phyloP scores from a whole-genome alignment of 2,797 vertebrate genomes.

The Pseudocheirus occidentalis region DNA sequence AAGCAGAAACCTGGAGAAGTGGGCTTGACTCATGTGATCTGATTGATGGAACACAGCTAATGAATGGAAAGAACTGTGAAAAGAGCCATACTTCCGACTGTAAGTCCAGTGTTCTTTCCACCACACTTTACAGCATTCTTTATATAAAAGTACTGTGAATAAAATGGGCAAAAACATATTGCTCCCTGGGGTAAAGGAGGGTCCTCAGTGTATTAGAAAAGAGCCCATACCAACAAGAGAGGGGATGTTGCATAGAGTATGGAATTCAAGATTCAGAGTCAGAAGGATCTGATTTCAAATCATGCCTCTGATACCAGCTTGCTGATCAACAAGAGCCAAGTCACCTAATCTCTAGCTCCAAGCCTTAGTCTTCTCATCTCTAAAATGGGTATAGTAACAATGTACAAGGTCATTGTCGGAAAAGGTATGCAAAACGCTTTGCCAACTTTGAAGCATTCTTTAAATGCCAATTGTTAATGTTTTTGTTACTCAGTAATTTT shows the following conservation, averaged over 20 bases:
- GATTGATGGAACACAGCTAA: background rate
- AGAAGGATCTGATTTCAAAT: background rate
- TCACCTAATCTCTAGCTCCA: background rate
- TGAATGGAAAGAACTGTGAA: background rate
- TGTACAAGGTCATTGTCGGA: background rate
- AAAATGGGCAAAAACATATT: background rate
- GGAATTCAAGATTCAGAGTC: background rate
- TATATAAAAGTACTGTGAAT: background rate
- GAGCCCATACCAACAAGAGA: background rate
- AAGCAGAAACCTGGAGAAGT: background rate
- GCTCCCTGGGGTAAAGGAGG: too few relatives aligned
- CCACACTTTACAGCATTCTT: background rate
- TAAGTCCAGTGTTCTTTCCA: background rate
- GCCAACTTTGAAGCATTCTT: background rate
- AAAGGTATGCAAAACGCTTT: background rate
- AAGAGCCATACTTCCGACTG: background rate
- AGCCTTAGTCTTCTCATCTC: background rate
- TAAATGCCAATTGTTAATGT: too few relatives aligned
- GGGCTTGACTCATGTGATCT: background rate
- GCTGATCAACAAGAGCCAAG: background rate
- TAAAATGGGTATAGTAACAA: background rate
- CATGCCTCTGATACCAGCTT: background rate
- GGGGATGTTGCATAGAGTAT: background rate
- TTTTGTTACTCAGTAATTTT: too few relatives aligned
- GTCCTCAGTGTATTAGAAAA: background rate